phyloP scores from a whole-genome alignment of 1,140 invertebrate genomes.

The Pristionchus pacificus region DNA sequence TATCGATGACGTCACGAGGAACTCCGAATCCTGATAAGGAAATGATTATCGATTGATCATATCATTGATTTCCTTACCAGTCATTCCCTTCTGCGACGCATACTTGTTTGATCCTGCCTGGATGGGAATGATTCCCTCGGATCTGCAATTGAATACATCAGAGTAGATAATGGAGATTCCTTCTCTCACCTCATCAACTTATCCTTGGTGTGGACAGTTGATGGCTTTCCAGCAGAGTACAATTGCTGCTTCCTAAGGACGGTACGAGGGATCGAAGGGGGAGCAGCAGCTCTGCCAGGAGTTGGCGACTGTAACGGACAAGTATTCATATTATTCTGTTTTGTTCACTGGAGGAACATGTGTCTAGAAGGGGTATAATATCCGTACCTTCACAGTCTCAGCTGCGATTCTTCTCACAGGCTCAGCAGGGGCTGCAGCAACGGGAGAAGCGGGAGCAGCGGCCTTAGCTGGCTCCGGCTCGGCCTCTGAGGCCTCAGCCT shows the following conservation, averaged over 20 bases:
- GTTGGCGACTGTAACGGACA: conserved; percentile 32
- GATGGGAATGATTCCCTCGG: conserved; percentile 56
- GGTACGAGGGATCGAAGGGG: conserved; percentile 25
- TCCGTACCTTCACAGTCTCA: background rate
- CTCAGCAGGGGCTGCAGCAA: background rate
- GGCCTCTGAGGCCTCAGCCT: background rate
- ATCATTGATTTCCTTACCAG: conserved; percentile 37
- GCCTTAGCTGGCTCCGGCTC: background rate
- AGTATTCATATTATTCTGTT: conserved; percentile 28
- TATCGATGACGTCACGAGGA: conserved; percentile 56
- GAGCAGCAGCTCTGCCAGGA: conserved; percentile 26
- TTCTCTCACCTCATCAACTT: conserved; percentile 46
- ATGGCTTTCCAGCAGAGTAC: conserved; percentile 53
- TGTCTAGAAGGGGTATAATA: conserved; percentile 21
- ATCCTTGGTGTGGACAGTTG: conserved; percentile 44
- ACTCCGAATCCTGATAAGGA: conserved; percentile 49
- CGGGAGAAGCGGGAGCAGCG: background rate
- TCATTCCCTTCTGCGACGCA: conserved; percentile 57
- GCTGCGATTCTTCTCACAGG: conserved; percentile 18
- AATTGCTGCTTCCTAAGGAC: conserved; percentile 39
- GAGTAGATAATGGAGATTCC: conserved; percentile 1
- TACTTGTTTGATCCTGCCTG: conserved; percentile 57
- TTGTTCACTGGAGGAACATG: conserved; percentile 14
- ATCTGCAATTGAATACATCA: conserved; percentile 12
- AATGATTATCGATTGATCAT: conserved; percentile 4